Evolutionary conservation across 2,113 vertebrate species (phyloP).

Genomic region (Etia nguti): DNA sequence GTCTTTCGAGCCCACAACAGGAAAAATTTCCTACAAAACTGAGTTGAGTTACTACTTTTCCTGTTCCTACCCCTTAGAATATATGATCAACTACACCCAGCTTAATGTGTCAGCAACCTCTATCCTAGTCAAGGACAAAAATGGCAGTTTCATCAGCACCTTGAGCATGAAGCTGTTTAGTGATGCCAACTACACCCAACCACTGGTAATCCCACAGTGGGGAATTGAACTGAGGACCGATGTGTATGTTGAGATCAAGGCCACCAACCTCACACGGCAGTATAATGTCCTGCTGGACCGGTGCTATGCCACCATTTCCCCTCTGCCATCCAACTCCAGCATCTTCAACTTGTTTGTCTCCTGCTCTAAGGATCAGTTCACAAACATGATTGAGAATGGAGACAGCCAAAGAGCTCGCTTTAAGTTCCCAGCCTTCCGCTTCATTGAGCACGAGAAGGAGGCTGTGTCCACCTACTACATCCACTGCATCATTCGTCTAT

Average conservation of each 20-base stretch:
- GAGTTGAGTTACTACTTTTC: constrained; percentile 76
- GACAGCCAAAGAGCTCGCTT: constrained; percentile 66
- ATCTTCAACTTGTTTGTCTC: constrained; percentile 72
- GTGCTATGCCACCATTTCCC: constrained; percentile 70
- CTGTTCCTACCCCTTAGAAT: constrained; percentile 71
- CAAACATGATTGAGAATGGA: constrained; percentile 67
- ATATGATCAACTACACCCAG: constrained; percentile 74
- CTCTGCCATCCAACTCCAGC: constrained; percentile 53
- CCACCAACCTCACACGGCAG: constrained; percentile 71
- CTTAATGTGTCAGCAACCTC: constrained; percentile 66
- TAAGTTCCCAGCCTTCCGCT: constrained; percentile 72
- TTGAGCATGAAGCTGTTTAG: constrained; percentile 62
- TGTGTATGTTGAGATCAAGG: constrained; percentile 71
- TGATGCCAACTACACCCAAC: constrained; percentile 23
- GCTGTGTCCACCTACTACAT: constrained; percentile 72
- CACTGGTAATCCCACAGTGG: constrained; percentile 41
- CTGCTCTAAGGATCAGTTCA: constrained; percentile 57
- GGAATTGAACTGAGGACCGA: constrained; percentile 65
- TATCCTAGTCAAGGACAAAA: constrained; percentile 68
- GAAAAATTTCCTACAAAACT: constrained; percentile 62
- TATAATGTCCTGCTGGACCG: constrained; percentile 72
- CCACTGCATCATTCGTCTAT: constrained; percentile 68
- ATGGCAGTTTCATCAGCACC: constrained; percentile 75
- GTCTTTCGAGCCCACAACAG: constrained; percentile 51
- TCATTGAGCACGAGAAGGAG: constrained; percentile 72